Evolutionary conservation across 2,113 vertebrate genomes (phyloP).

Genomic region (Pagrus major): DNA sequence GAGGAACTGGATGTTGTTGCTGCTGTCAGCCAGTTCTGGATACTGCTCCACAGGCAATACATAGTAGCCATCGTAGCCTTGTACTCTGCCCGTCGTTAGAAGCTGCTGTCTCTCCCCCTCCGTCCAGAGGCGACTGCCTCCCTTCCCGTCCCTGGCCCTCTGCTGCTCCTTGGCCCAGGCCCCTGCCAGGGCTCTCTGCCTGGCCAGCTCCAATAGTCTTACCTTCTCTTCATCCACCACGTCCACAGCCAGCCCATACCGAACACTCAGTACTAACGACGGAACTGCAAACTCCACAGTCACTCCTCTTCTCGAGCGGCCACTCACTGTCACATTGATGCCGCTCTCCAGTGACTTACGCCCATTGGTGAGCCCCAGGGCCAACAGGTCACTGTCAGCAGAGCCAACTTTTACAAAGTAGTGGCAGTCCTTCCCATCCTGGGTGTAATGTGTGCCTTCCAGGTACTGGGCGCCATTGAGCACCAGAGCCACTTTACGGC

Average conservation of each 20-base stretch:
- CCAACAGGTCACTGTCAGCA: constrained; percentile 92
- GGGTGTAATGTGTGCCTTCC: constrained; percentile 96
- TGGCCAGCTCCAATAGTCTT: constrained; percentile 93
- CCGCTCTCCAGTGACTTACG: constrained; percentile 94
- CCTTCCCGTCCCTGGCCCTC: constrained; percentile 92
- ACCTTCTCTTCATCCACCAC: constrained; percentile 96
- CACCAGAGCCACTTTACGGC: constrained; percentile 93
- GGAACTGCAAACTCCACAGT: constrained; percentile 93
- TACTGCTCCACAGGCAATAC: constrained; percentile 98
- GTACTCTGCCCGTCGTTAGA: constrained; percentile 92
- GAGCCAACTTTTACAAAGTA: constrained; percentile 98
- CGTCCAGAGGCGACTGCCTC: constrained; percentile 97
- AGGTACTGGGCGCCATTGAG: constrained; percentile 95
- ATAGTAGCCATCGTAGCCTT: constrained; percentile 98
- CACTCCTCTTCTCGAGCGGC: constrained; percentile 93
- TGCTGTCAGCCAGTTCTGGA: constrained; percentile 98
- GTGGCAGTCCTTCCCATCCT: constrained; percentile 95
- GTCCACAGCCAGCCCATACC: constrained; percentile 93
- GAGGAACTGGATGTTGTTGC: constrained; percentile 99
- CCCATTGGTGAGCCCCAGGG: constrained; percentile 92
- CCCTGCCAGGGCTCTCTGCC: constrained; percentile 91
- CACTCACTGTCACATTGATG: constrained; percentile 94
- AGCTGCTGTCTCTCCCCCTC: constrained; percentile 99
- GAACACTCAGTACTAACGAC: constrained; percentile 92
- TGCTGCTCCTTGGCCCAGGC: constrained; percentile 98